A percentile compares a stretch with the other conserved stretches of the same genome.
Evolutionary conservation across 2,113 vertebrate species (phyloP).

Genomic region (Probosciger aterrimus): DNA sequence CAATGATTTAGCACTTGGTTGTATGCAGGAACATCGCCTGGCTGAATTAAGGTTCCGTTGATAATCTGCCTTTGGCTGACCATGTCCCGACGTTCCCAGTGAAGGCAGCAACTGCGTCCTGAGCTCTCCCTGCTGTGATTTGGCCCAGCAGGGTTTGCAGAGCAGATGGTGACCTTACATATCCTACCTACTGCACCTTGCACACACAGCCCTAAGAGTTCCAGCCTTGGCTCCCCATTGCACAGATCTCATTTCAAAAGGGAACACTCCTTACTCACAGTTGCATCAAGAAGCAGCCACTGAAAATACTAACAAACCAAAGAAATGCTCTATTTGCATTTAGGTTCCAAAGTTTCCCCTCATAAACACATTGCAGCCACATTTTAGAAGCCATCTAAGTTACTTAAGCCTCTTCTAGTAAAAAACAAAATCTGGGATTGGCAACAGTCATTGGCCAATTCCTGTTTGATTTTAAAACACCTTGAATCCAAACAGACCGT

Average conservation of each 20-base stretch:
- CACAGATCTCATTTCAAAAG: neutral
- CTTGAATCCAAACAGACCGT: neutral
- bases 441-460: neutral
- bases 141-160: neutral
- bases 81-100: neutral
- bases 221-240: neutral
- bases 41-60: neutral
- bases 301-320: neutral
- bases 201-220: neutral
- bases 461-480: neutral
- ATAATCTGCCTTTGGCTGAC: neutral
- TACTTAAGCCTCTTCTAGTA: neutral
- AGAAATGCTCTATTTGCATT: neutral
- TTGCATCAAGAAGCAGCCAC: neutral
- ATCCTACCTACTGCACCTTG: neutral
- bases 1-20: neutral
- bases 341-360: neutral
- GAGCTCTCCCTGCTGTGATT: conserved; percentile 2
- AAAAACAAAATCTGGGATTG: neutral
- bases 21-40: neutral
- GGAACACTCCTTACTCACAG: neutral
- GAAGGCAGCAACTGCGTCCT: neutral
- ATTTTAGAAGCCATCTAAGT: neutral
- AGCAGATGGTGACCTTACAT: conserved; percentile 62
- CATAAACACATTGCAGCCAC: conserved; percentile 18